phyloP scores from a whole-genome alignment of 2,797 vertebrate genomes.

The Mallotus villosus region DNA sequence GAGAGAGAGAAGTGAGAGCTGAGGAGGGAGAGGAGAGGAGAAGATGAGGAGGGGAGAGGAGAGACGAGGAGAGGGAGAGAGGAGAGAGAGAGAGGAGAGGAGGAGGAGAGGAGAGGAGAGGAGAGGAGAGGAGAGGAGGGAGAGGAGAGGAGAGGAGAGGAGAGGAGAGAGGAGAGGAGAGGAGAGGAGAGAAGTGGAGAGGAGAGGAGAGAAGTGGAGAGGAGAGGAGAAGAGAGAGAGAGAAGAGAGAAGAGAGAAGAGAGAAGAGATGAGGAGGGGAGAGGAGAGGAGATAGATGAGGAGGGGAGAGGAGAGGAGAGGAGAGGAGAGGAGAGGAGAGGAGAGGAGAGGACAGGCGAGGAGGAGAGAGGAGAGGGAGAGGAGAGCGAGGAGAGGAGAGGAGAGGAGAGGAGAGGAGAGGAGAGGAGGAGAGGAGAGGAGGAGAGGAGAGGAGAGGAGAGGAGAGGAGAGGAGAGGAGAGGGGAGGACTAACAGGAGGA shows the following conservation, averaged over 20 bases:
- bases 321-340: not conserved
- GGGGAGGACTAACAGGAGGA: slow-evolving; percentile 39
- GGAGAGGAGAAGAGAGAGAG: too few species aligned
- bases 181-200: not conserved
- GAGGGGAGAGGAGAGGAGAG: not conserved
- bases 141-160: too few species aligned
- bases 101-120: not conserved
- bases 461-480: slow-evolving; percentile 21
- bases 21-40: not conserved
- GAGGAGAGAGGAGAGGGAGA: not conserved
- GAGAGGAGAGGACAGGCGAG: too few species aligned
- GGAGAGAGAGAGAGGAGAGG: not conserved
- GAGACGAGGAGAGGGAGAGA: too few species aligned
- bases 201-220: not conserved
- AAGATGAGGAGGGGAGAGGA: not conserved
- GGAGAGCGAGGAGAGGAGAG: not conserved
- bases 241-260: not conserved
- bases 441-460: slow-evolving; percentile 41
- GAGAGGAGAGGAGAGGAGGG: not conserved
- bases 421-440: slow-evolving; percentile 26
- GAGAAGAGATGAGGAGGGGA: not conserved
- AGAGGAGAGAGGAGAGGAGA: too few species aligned
- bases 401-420: not conserved
- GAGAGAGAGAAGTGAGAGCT: not conserved
- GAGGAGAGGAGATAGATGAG: not conserved